phyloP scores from a whole-genome alignment of 2,888 invertebrate species.

The Drosophila bunnanda region DNA sequence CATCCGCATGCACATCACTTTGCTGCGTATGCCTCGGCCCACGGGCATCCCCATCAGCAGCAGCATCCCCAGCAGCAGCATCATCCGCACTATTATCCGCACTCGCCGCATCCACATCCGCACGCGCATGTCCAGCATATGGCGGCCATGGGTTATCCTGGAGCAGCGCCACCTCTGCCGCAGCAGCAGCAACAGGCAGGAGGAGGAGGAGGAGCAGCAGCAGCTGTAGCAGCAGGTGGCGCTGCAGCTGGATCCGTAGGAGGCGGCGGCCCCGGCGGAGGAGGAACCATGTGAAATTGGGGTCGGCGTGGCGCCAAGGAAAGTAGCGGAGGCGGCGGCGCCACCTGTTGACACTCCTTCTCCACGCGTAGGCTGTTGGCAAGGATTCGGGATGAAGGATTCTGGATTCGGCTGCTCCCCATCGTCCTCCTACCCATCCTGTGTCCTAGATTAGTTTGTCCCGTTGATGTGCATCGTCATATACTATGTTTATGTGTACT shows the following conservation, averaged over 20 bases:
- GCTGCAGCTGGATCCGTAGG: slow-evolving; percentile 14
- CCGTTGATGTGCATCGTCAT: slow-evolving; percentile 42
- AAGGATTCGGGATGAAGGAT: slow-evolving; percentile 43
- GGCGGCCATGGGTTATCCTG: slow-evolving; percentile 72
- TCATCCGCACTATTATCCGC: slow-evolving; percentile 52
- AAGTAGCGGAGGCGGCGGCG: slow-evolving; percentile 63
- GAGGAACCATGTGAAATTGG: slow-evolving; percentile 71
- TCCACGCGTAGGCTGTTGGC: slow-evolving; percentile 39
- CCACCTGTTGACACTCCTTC: slow-evolving; percentile 75
- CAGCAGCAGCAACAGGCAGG: slow-evolving; percentile 22
- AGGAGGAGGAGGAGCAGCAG: slow-evolving; percentile 15
- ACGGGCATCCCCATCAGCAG: slow-evolving; percentile 54
- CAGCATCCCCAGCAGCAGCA: slow-evolving; percentile 49
- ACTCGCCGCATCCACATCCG: slow-evolving; percentile 61
- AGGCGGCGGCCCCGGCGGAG: slow-evolving; percentile 23
- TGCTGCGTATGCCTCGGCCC: slow-evolving; percentile 35
- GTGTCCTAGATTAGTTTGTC: slow-evolving; percentile 33
- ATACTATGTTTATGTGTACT: slow-evolving; percentile 49
- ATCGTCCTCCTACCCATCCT: slow-evolving; percentile 4
- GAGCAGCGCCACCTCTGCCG: slow-evolving; percentile 57
- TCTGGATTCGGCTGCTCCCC: slow-evolving; percentile 4
- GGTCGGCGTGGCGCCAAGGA: slow-evolving; percentile 76
- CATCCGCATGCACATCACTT: slow-evolving; percentile 51
- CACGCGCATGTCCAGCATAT: slow-evolving; percentile 65
- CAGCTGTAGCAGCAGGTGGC: slow-evolving; percentile 27